Evolutionary conservation across 2,797 vertebrate genomes (phyloP), one percentile per base, ranked within the genome.

Genomic region (Taeniopygia guttata): DNA sequence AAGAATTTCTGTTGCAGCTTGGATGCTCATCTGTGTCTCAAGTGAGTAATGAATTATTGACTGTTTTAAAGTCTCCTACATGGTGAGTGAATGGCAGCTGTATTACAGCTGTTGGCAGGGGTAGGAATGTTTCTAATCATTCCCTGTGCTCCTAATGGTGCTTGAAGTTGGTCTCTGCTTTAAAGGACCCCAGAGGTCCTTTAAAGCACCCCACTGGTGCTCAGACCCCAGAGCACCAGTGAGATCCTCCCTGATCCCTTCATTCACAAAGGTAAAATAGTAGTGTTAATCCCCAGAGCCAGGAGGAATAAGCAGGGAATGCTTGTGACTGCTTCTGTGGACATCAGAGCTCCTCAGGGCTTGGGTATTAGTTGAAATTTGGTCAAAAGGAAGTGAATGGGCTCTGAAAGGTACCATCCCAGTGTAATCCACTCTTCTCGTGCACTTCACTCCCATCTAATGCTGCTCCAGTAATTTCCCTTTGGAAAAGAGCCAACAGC

Each of bases 11-110:
- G 2, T 68, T 80, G 58, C 55, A 70, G 59, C 59, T 75, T 63
- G 26, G 60, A 22, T 82, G 16, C 30, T 69, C 38, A 21, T 73
- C 64, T 63, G 13, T 78, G 48, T 68, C 48, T 62, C 5, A 3
- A 68, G 32, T 17, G 42, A 84, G 36, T 51, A 58, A 59, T 13
- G 36, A 79, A 46, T 68, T 84, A 14, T 4, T 89, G 66, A 56
- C n/a, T 56, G 11, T 54, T 80, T 58, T 59, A 2, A 66, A 42
- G 13, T 45, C 49, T 70, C 45, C 54, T 38, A 0, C 0, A 0
- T 27, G 56, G 55, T 26, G 40, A 78, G 84, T 66, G 43, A 32
- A 69, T 30, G 10, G 22, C 72, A 70, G 72, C 52, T 87, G 55
- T 40, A 20, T 38, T 48, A 29, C 36, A 66, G 45, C 32, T 43